phyloP scores from a whole-genome alignment of 2,888 invertebrate genomes.

The Odontomyia ornata region DNA sequence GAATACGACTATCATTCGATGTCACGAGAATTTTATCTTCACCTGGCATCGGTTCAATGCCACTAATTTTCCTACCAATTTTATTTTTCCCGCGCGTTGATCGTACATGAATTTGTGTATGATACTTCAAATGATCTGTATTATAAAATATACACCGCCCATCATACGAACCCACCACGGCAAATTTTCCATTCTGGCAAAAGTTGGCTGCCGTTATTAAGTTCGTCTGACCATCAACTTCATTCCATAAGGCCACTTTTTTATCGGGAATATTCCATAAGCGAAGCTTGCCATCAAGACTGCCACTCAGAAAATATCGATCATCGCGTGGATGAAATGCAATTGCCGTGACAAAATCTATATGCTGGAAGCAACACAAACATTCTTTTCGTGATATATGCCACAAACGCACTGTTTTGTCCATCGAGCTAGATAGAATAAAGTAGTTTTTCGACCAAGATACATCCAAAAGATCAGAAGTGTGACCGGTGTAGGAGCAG shows the following conservation, averaged over 20 bases:
- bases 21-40: constrained; percentile 97
- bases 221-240: constrained; percentile 92
- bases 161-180: constrained; percentile 98
- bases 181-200: constrained; percentile 97
- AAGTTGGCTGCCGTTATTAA: constrained; percentile 97
- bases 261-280: constrained; percentile 99
- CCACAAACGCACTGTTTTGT: constrained; percentile 97
- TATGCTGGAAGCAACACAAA: constrained; percentile 98
- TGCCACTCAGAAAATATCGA: constrained; percentile 92
- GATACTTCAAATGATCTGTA: constrained; percentile 97
- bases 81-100: constrained; percentile 96
- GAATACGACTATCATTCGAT: constrained; percentile 95
- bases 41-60: constrained; percentile 95
- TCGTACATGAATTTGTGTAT: constrained; percentile 95
- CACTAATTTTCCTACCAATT: constrained; percentile 93
- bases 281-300: constrained; percentile 96
- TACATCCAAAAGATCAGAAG: constrained; percentile 94
- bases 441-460: constrained; percentile 99
- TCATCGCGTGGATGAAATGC: constrained; percentile 96
- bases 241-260: constrained; percentile 98
- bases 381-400: constrained; percentile 97
- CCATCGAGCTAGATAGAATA: constrained; percentile 97
- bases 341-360: constrained; percentile 98
- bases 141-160: constrained; percentile 98
- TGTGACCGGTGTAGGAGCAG: constrained; percentile 93